These are phyloP conservation scores for Aplidium turbinatum DNA, from an alignment of 23 tunicate species.

Conservation along the genomic window DNA sequence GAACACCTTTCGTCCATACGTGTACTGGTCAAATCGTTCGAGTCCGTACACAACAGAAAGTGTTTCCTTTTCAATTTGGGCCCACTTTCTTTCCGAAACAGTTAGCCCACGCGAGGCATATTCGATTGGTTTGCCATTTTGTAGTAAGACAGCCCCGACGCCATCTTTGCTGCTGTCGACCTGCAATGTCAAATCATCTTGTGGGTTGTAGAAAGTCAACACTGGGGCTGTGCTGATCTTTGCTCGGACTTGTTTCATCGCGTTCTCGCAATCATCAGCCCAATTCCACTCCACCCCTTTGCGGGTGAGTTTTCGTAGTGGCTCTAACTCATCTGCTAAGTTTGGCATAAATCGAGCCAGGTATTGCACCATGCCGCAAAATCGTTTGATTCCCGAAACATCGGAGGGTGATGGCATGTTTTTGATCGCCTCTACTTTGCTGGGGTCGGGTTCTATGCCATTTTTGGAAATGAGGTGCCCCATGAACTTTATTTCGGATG, in stretches of 20 bases:
- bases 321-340: conserved; percentile 8
- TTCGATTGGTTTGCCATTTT: conserved; percentile 15
- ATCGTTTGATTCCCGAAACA: not conserved
- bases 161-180: conserved; percentile 27
- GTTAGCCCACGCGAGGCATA: conserved; percentile 16
- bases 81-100: not conserved
- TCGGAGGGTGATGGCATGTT: conserved; percentile 15
- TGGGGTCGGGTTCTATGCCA: conserved; percentile 19
- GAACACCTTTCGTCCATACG: conserved; percentile 34
- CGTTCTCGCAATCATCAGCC: conserved; percentile 24
- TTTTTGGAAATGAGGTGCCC: conserved; percentile 18
- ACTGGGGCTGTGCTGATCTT: not conserved
- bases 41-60: conserved; percentile 29
- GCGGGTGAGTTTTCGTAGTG: conserved; percentile 8
- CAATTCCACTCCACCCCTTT: conserved; percentile 17
- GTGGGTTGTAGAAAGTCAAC: not conserved
- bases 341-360: conserved; percentile 28
- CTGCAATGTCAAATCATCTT: not conserved
- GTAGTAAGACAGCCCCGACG: conserved; percentile 16
- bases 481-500: conserved; percentile 22
- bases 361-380: conserved; percentile 16
- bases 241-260: not conserved
- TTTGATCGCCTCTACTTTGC: conserved; percentile 1
- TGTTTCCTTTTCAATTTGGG: conserved; percentile 30
- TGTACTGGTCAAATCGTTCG: conserved; percentile 32